Evolutionary conservation across 2,888 invertebrate species (phyloP).

Genomic region (Blera fallax): DNA sequence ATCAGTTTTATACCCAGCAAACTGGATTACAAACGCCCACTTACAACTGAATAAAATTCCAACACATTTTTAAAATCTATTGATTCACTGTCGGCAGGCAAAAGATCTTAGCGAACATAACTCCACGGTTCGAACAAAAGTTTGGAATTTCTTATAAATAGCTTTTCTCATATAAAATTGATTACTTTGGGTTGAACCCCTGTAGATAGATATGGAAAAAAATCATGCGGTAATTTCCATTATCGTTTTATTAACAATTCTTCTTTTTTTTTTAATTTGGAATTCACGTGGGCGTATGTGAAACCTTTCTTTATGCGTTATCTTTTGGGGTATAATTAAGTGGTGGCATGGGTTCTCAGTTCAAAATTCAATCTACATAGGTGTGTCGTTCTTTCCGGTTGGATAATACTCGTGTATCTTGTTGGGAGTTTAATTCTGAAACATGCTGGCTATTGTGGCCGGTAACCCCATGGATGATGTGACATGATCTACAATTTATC

Average conservation of each 20-base stretch:
- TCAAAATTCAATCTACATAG: too few species aligned
- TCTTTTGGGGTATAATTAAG: not conserved
- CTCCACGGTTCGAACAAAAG: not conserved
- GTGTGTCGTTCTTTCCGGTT: too few species aligned
- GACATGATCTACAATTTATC: too few species aligned
- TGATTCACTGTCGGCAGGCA: not conserved
- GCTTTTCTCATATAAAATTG: not conserved
- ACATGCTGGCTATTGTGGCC: too few species aligned
- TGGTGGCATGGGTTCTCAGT: not conserved
- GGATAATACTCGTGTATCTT: too few species aligned
- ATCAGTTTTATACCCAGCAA: not conserved
- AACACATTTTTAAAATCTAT: not conserved
- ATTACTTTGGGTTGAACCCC: not conserved
- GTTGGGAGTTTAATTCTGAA: too few species aligned
- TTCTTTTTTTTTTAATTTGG: not conserved
- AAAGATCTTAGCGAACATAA: not conserved
- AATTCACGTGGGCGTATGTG: constrained; percentile 16
- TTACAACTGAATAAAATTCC: not conserved
- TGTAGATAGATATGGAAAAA: not conserved
- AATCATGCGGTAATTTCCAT: not conserved
- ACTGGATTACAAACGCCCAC: not conserved
- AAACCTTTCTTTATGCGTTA: not conserved
- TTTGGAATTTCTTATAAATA: not conserved
- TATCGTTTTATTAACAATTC: constrained; percentile 6
- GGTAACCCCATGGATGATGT: too few species aligned